Conservation (phyloP, 1,140 invertebrate species). For the Ostrea edulis region DNA sequence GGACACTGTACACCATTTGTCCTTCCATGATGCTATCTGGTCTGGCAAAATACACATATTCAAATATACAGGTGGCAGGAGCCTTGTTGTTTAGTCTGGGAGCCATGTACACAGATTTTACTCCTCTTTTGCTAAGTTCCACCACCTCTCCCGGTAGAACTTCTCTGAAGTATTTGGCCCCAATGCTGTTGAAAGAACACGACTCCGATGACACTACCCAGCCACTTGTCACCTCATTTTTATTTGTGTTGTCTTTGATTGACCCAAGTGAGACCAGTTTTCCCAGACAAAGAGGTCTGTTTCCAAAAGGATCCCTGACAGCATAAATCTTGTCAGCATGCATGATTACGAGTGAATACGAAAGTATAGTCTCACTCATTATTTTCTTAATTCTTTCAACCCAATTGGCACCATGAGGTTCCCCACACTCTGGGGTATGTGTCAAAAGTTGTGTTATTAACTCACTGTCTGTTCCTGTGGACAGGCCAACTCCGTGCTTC, state of each 20-base stretch:
- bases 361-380: slow-evolving; percentile 93
- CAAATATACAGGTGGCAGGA: slow-evolving; percentile 97
- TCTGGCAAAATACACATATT: slow-evolving; percentile 98
- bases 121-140: slow-evolving; percentile 91
- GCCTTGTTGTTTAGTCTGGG: slow-evolving; percentile 84
- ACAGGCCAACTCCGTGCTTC: slow-evolving; percentile 93
- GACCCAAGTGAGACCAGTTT: slow-evolving; percentile 84
- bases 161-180: slow-evolving; percentile 82
- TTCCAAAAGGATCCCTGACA: slow-evolving; percentile 96
- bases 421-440: slow-evolving; percentile 92
- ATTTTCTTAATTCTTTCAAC: slow-evolving; percentile 89
- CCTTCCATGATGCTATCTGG: slow-evolving; percentile 94
- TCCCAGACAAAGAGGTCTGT: slow-evolving; percentile 95
- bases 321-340: slow-evolving; percentile 96
- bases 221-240: slow-evolving; percentile 80
- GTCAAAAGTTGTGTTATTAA: slow-evolving; percentile 97
- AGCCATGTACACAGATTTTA: slow-evolving; percentile 92
- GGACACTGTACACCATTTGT: slow-evolving; percentile 97
- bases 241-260: slow-evolving; percentile 49
- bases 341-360: slow-evolving; percentile 97
- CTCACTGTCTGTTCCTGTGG: slow-evolving; percentile 97
- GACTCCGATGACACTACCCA: slow-evolving; percentile 98
- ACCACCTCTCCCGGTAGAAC: slow-evolving; percentile 91
- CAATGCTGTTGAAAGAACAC: slow-evolving; percentile 96
- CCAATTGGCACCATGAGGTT: slow-evolving; percentile 89